Conservation (phyloP, 2,888 invertebrate genomes). For the Tenthredo scrophulariae region DNA sequence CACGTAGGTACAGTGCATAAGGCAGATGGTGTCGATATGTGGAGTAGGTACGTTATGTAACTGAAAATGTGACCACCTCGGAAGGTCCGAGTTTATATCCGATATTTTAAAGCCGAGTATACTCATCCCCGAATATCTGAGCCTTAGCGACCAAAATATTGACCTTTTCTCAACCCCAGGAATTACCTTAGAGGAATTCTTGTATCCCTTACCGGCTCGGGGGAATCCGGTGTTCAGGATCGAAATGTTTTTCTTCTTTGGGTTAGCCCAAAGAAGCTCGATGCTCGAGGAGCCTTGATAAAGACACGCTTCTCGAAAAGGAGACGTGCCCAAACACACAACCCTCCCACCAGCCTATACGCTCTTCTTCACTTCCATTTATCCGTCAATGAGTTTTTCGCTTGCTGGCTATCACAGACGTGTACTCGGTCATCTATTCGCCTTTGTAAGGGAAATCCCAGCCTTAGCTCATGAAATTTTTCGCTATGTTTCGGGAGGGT, state of each 20-base stretch:
- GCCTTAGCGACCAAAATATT: constrained; percentile 8
- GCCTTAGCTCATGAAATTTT: background rate
- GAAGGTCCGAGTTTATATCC: background rate
- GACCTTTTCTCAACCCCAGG: constrained; percentile 14
- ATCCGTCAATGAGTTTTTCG: constrained; percentile 11
- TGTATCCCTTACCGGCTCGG: constrained; percentile 22
- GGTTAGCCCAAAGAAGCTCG: constrained; percentile 7
- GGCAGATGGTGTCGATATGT: background rate
- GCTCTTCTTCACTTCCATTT: constrained; percentile 1
- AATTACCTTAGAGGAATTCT: constrained; percentile 32
- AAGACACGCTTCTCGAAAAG: constrained; percentile 38
- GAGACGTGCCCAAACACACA: constrained; percentile 28
- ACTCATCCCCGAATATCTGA: constrained; percentile 16
- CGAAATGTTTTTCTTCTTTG: constrained; percentile 11
- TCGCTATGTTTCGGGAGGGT: background rate
- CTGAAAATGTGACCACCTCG: constrained; percentile 12
- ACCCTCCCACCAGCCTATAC: background rate
- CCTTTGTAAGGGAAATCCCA: background rate
- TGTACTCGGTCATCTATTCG: background rate
- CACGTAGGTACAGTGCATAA: constrained; percentile 33
- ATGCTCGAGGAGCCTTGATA: constrained; percentile 20
- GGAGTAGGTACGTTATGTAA: background rate
- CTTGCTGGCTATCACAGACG: constrained; percentile 3
- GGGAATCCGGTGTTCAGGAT: constrained; percentile 22
- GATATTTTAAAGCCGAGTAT: constrained; percentile 1